Evolutionary conservation across 2,113 vertebrate genomes (phyloP).

Genomic region (Cyanoderma ruficeps): DNA sequence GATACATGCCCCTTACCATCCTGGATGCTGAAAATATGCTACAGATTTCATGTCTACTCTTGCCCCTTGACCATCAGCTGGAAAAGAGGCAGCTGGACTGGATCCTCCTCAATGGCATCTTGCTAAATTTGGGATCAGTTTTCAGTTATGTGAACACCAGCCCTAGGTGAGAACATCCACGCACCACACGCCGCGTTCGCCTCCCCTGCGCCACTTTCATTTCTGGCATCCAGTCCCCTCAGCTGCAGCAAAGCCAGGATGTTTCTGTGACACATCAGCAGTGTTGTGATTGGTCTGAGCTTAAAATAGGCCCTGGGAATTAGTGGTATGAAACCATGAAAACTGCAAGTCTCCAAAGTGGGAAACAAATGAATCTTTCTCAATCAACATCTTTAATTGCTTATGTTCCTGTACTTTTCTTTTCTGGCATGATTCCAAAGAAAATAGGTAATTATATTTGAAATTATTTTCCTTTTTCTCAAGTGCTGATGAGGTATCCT

Average conservation of each 20-base stretch:
- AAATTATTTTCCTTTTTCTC: background rate
- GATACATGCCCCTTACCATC: fast-evolving
- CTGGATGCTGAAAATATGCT: background rate
- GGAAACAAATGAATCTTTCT: conserved; percentile 26
- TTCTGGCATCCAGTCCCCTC: background rate
- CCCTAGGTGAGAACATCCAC: background rate
- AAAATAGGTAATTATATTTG: background rate
- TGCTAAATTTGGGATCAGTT: background rate
- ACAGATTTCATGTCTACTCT: background rate
- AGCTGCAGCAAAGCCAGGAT: conserved; percentile 44
- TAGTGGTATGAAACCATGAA: conserved; percentile 32
- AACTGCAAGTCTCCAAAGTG: background rate
- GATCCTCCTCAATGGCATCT: background rate
- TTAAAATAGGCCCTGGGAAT: conserved; percentile 64
- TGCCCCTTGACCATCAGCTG: background rate
- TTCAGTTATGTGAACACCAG: background rate
- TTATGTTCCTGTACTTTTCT: conserved; percentile 7
- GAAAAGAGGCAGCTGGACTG: background rate
- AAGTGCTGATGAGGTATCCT: background rate
- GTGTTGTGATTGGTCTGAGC: conserved; percentile 35
- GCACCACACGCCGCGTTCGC: fast-evolving
- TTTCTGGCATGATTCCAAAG: conserved; percentile 1
- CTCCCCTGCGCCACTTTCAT: background rate
- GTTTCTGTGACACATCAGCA: conserved; percentile 47
- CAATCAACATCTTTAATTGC: conserved; percentile 44